phyloP scores from a whole-genome alignment of 2,797 vertebrate genomes.

The Pygocentrus nattereri region DNA sequence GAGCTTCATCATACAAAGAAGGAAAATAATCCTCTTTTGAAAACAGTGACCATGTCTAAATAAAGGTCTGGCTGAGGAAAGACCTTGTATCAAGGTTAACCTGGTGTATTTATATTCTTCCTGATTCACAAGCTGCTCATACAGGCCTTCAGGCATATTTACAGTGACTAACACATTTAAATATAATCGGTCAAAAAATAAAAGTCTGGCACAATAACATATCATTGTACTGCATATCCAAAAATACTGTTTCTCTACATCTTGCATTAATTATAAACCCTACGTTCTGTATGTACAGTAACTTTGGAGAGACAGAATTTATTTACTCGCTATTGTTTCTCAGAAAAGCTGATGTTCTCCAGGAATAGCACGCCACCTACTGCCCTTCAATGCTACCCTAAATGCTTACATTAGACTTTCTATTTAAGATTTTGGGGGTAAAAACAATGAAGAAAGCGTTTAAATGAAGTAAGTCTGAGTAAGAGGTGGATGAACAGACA shows the following conservation, averaged over 20 bases:
- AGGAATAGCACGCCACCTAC: too few relatives aligned
- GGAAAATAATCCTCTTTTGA: neutral
- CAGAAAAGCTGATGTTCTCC: too few relatives aligned
- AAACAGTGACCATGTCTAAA: conserved; percentile 13
- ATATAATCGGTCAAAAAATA: conserved; percentile 14
- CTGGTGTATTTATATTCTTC: conserved; percentile 49
- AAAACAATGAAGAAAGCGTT: too few relatives aligned
- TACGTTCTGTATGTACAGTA: too few relatives aligned
- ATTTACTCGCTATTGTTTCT: too few relatives aligned
- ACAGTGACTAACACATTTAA: conserved; percentile 16
- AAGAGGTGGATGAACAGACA: too few relatives aligned
- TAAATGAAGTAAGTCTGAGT: too few relatives aligned
- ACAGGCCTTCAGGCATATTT: conserved; percentile 22
- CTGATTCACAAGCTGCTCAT: conserved; percentile 46
- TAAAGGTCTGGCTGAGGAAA: conserved; percentile 22
- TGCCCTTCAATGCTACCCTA: too few relatives aligned
- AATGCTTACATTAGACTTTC: too few relatives aligned
- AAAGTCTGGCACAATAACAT: neutral
- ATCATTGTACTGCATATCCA: neutral
- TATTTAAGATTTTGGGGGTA: too few relatives aligned
- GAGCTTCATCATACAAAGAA: neutral
- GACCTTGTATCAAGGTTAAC: conserved; percentile 51
- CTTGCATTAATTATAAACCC: too few relatives aligned
- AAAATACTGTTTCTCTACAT: conserved; percentile 14
- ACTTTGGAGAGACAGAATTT: too few relatives aligned